Conservation (phyloP, 2,888 invertebrate genomes). For the Syrista parreyssii region DNA sequence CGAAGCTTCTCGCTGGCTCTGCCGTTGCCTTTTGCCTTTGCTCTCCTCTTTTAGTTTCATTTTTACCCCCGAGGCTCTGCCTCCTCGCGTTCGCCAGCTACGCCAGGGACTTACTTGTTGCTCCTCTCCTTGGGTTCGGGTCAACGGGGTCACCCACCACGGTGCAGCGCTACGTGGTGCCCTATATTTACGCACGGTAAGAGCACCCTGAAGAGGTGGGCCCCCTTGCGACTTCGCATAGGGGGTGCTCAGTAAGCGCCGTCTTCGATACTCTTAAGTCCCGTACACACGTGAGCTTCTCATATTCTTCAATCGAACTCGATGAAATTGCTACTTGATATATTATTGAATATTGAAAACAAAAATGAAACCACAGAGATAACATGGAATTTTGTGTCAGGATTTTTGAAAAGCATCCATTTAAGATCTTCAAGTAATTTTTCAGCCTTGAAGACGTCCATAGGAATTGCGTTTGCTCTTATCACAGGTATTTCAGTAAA, state of each 20-base stretch:
- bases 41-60: constrained; percentile 12
- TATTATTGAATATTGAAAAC: too few relatives aligned
- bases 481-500: too few relatives aligned
- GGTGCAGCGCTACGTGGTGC: constrained; percentile 60
- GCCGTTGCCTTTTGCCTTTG: constrained; percentile 26
- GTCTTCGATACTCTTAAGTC: constrained; percentile 42
- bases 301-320: background rate
- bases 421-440: too few relatives aligned
- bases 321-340: too few relatives aligned
- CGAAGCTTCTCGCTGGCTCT: constrained; percentile 26
- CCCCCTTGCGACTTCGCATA: constrained; percentile 11
- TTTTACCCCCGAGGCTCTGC: constrained; percentile 23
- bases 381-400: too few relatives aligned
- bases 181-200: constrained; percentile 65
- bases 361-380: too few relatives aligned
- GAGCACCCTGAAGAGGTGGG: constrained; percentile 52
- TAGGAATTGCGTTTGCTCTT: too few relatives aligned
- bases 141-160: constrained; percentile 61
- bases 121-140: constrained; percentile 51
- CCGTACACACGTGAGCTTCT: constrained; percentile 36
- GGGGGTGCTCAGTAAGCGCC: constrained; percentile 52
- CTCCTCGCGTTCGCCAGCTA: constrained; percentile 35
- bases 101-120: constrained; percentile 34
- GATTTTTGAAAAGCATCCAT: too few relatives aligned
- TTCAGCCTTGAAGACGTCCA: too few relatives aligned